Conservation (phyloP, 2,113 vertebrate genomes). For the Lonchura striata region DNA sequence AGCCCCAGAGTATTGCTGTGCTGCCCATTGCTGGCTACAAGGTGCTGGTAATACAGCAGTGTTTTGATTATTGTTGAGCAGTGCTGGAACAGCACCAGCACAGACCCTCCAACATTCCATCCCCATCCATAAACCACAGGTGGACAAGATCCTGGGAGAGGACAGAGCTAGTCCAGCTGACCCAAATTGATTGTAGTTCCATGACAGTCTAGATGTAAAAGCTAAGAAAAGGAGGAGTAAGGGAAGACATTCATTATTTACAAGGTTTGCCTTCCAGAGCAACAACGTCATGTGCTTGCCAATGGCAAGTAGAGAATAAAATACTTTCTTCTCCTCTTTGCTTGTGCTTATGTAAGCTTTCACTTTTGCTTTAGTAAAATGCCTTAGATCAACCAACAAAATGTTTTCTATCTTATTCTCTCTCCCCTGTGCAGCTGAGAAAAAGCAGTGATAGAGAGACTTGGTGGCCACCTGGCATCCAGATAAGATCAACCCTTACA, state of each 20-base stretch:
- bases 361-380: not conserved
- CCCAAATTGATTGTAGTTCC: not conserved
- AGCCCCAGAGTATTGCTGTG: not conserved
- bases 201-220: not conserved
- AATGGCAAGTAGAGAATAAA: not conserved
- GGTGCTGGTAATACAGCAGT: not conserved
- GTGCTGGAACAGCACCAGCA: not conserved
- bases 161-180: not conserved
- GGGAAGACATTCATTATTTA: not conserved
- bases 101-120: not conserved
- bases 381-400: not conserved
- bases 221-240: not conserved
- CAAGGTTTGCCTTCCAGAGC: not conserved
- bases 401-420: not conserved
- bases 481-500: not conserved
- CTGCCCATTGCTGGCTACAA: not conserved
- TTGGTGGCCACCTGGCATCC: not conserved
- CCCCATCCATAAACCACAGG: not conserved
- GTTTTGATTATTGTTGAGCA: not conserved
- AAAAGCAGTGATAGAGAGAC: not conserved
- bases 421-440: not conserved
- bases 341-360: not conserved
- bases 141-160: not conserved
- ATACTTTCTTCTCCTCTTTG: not conserved
- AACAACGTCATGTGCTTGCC: fast-evolving